Conservation (phyloP, 2,888 invertebrate genomes). For the Nephrotoma appendiculata region DNA sequence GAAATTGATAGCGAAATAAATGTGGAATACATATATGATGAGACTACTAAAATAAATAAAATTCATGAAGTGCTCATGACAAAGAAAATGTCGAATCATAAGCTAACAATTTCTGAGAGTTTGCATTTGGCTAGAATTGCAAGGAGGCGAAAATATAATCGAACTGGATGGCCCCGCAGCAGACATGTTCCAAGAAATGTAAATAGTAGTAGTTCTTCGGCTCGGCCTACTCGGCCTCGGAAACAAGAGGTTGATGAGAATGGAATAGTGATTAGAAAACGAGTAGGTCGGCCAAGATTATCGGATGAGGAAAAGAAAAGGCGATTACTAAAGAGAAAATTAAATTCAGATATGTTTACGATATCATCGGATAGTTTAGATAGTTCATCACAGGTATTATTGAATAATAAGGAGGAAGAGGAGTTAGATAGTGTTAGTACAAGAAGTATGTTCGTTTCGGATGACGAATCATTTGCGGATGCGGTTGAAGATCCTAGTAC, state of each 20-base stretch:
- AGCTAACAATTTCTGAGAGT: neutral
- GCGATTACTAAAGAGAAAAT: conserved; percentile 18
- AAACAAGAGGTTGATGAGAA: neutral
- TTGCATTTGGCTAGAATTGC: neutral
- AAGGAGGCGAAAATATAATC: conserved; percentile 44
- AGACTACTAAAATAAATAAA: neutral
- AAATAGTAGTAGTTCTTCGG: conserved; percentile 2
- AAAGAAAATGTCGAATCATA: neutral
- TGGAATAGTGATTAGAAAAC: neutral
- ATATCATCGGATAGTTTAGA: conserved; percentile 32
- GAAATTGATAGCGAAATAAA: neutral
- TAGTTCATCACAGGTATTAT: conserved; percentile 11
- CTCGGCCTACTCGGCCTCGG: neutral
- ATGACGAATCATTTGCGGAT: conserved; percentile 1
- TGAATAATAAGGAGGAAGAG: neutral
- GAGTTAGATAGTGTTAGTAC: neutral
- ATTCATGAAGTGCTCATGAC: neutral
- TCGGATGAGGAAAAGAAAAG: neutral
- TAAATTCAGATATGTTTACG: conserved; percentile 31
- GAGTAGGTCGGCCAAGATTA: neutral
- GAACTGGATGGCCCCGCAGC: conserved; percentile 64
- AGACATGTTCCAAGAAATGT: conserved; percentile 3
- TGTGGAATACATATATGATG: neutral
- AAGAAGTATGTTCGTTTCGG: neutral
- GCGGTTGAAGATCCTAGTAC: neutral